Conservation (phyloP, 2,888 invertebrate species). For the Autographa gamma region DNA sequence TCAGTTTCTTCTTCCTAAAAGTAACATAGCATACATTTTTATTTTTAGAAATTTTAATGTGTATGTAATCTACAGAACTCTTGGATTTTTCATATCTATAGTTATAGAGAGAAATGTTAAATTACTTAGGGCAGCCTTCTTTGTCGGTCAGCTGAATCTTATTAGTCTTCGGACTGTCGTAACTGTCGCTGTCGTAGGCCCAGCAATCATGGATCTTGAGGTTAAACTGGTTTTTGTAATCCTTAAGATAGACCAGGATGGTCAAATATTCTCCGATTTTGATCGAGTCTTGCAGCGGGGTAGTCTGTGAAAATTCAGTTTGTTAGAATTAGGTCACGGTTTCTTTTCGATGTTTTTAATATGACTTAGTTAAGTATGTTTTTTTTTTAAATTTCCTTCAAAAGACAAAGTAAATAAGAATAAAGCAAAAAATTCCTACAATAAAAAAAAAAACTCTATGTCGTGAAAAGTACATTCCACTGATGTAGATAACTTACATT, state of each 20-base stretch:
- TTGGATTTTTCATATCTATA: no score
- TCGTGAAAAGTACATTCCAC: not conserved
- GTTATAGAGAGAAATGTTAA: constrained; percentile 17
- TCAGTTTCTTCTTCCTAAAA: constrained; percentile 90
- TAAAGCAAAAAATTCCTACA: no score
- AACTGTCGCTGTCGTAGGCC: constrained; percentile 91
- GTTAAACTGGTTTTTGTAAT: constrained; percentile 90
- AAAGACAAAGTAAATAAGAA: no score
- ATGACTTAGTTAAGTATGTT: no score
- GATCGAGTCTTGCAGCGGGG: constrained; percentile 90
- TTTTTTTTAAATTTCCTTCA: no score
- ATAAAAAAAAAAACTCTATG: not conserved
- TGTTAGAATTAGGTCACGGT: not conserved
- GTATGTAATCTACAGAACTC: no score
- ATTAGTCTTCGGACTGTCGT: constrained; percentile 88
- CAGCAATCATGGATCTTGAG: constrained; percentile 92
- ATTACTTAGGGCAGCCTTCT: constrained; percentile 91
- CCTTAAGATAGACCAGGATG: constrained; percentile 91
- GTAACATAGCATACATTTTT: not conserved
- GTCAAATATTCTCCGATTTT: constrained; percentile 92
- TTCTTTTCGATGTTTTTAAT: no score
- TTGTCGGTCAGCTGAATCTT: constrained; percentile 91
- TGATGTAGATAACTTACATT: constrained; percentile 86
- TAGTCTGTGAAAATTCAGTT: constrained; percentile 78
- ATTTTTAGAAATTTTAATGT: not conserved